A percentile compares a stretch with the other conserved stretches of the same genome.
Evolutionary conservation across 2,113 vertebrate genomes (phyloP).

Genomic region (Chionodraco myersi): DNA sequence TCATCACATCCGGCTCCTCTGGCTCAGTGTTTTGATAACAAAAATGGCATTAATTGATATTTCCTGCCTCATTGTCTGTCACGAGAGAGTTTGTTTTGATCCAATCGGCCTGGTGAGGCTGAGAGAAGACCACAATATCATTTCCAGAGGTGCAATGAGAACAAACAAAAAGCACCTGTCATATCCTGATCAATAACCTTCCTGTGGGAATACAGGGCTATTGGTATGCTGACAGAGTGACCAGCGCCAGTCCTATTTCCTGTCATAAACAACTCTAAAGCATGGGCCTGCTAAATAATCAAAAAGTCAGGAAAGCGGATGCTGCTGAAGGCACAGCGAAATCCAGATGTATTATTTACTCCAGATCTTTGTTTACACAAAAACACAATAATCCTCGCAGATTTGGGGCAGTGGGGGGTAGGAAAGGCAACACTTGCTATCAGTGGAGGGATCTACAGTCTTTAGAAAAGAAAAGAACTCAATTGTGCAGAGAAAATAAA

Average conservation of each 20-base stretch:
- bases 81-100: conserved; percentile 8
- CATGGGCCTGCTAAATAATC: conserved; percentile 53
- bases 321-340: conserved; percentile 35
- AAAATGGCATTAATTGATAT: conserved; percentile 23
- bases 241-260: conserved; percentile 37
- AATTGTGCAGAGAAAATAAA: conserved; percentile 79
- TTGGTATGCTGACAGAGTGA: conserved; percentile 40
- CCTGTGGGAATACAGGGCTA: conserved; percentile 42
- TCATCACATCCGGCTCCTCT: conserved; percentile 39
- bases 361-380: conserved; percentile 67
- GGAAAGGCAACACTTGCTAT: conserved; percentile 58
- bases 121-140: neutral
- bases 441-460: conserved; percentile 68
- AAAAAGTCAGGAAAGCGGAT: conserved; percentile 42
- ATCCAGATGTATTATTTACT: conserved; percentile 73
- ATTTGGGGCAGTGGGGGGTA: conserved; percentile 40
- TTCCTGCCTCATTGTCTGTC: conserved; percentile 12
- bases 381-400: conserved; percentile 74
- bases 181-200: conserved; percentile 55
- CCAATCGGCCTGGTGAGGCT: neutral
- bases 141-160: conserved; percentile 21
- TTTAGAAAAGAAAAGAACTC: conserved; percentile 73
- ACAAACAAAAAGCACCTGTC: conserved; percentile 42
- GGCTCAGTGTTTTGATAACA: neutral
- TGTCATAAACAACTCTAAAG: conserved; percentile 63